These are phyloP conservation scores for Steinernema carpocapsae DNA, from an alignment of 2,888 invertebrate genomes.

Conservation along the genomic window DNA sequence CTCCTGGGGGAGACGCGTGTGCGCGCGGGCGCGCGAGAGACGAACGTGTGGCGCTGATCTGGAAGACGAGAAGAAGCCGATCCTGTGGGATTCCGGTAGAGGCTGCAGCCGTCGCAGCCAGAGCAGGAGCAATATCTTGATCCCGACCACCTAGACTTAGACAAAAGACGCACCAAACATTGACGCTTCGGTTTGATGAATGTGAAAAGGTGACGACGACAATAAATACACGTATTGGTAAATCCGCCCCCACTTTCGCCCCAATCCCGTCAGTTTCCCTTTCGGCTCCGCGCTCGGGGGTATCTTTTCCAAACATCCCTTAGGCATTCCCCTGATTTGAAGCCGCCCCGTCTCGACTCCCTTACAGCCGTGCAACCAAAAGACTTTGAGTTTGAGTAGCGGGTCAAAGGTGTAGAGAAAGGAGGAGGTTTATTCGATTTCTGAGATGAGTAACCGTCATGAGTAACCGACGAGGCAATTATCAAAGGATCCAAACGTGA, in stretches of 20 bases:
- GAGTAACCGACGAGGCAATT: too few species aligned
- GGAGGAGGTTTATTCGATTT: too few species aligned
- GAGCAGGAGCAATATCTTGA: conserved; percentile 12
- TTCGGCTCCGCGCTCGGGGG: neutral
- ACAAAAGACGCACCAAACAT: conserved; percentile 23
- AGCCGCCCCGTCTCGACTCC: too few species aligned
- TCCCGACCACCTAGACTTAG: neutral
- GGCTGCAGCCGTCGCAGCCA: neutral
- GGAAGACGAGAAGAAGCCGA: conserved; percentile 2
- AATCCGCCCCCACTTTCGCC: conserved; percentile 22
- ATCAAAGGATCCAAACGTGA: too few species aligned
- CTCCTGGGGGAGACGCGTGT: neutral
- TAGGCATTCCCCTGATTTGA: too few species aligned
- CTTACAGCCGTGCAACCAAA: too few species aligned
- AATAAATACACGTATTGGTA: conserved; percentile 11
- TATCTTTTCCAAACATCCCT: too few species aligned
- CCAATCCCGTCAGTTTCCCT: neutral
- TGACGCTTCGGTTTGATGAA: conserved; percentile 8
- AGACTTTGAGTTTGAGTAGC: too few species aligned
- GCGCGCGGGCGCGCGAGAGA: conserved; percentile 2
- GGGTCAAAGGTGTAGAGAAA: too few species aligned
- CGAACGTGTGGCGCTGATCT: neutral
- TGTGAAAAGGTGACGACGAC: conserved; percentile 14
- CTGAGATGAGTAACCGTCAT: too few species aligned
- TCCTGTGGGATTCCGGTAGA: neutral